Percentiles rank a stretch among this genome's conserved stretches.
phyloP scores from a whole-genome alignment of 2,797 vertebrate species.

The Adelosebastes latens region DNA sequence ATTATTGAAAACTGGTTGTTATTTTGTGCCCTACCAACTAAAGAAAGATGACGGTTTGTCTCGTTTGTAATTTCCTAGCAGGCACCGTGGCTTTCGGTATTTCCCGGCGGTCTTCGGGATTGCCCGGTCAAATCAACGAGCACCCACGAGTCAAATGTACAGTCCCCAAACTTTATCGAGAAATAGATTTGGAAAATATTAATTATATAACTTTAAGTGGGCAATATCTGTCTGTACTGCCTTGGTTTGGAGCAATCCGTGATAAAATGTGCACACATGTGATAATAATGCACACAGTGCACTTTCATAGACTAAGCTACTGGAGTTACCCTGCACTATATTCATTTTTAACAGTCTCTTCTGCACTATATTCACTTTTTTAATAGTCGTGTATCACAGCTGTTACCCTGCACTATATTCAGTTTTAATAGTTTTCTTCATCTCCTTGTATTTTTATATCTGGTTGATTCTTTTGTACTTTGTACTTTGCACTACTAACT shows the following conservation, averaged over 20 bases:
- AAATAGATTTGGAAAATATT: background rate
- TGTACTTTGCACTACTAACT: too few relatives aligned
- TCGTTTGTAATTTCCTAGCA: constrained; percentile 72
- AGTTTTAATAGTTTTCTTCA: too few relatives aligned
- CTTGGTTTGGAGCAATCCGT: background rate
- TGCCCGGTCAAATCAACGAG: background rate
- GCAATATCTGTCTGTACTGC: background rate
- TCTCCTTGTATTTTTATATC: too few relatives aligned
- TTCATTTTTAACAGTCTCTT: too few relatives aligned
- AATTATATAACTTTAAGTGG: too few relatives aligned
- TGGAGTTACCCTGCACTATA: too few relatives aligned
- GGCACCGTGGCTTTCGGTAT: constrained; percentile 65
- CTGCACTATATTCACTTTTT: too few relatives aligned
- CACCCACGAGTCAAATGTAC: background rate
- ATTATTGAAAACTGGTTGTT: constrained; percentile 54
- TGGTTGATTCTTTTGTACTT: too few relatives aligned
- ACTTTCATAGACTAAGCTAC: too few relatives aligned
- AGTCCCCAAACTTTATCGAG: background rate
- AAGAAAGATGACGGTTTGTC: constrained; percentile 83
- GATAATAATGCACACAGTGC: too few relatives aligned
- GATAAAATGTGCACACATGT: background rate
- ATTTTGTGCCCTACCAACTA: constrained; percentile 57
- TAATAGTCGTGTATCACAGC: too few relatives aligned
- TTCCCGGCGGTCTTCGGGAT: constrained; percentile 58
- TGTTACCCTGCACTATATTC: too few relatives aligned